These are phyloP conservation scores for Axis porcinus DNA, from an alignment of 2,113 vertebrate genomes.

Conservation along the genomic window DNA sequence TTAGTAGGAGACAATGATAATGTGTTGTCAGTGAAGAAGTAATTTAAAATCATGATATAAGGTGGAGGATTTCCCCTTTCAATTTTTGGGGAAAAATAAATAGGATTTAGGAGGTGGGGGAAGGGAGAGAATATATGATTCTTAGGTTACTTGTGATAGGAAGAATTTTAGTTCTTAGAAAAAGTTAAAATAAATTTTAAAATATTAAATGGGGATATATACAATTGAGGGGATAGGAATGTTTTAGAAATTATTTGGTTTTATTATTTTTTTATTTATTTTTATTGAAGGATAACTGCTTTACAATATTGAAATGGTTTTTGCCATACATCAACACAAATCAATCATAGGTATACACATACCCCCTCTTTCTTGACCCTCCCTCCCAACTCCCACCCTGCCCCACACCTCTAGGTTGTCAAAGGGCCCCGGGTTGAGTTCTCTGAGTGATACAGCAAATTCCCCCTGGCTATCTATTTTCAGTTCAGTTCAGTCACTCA, in stretches of 20 bases:
- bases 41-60: neutral
- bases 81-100: neutral
- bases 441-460: neutral
- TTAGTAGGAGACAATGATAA: neutral
- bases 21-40: neutral
- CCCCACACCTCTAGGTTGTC: neutral
- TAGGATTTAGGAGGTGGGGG: neutral
- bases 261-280: neutral
- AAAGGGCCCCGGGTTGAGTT: neutral
- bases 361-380: neutral
- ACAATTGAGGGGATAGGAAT: neutral
- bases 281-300: neutral
- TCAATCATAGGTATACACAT: neutral
- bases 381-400: neutral
- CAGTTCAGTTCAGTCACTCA: neutral
- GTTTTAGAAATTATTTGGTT: neutral
- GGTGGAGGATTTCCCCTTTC: neutral
- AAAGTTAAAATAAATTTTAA: neutral
- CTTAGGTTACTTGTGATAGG: neutral
- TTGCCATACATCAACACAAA: neutral
- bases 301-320: neutral
- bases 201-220: neutral
- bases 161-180: neutral
- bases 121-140: neutral
- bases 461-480: neutral